Evolutionary conservation across 2,888 invertebrate species (phyloP).

Genomic region (Sabatieria punctata): DNA sequence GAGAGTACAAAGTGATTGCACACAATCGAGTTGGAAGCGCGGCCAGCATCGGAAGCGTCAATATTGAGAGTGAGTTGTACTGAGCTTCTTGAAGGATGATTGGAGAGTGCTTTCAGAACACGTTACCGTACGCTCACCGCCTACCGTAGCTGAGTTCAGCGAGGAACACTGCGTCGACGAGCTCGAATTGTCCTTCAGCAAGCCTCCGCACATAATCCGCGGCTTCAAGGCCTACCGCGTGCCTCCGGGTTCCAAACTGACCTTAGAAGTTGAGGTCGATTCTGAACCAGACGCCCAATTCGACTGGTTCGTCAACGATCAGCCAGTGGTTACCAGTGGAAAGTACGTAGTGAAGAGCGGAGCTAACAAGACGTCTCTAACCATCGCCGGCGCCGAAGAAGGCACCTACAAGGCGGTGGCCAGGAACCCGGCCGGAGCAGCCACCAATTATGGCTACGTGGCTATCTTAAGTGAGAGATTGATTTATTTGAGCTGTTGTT

Average conservation of each 20-base stretch:
- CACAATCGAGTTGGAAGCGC: slow-evolving; percentile 87
- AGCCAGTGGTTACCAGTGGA: background rate
- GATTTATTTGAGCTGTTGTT: too few species aligned
- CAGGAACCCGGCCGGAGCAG: slow-evolving; percentile 69
- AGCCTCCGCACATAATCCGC: too few species aligned
- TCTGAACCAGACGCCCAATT: slow-evolving; percentile 20
- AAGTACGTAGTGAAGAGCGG: background rate
- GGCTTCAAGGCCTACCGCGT: too few species aligned
- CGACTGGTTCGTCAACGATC: slow-evolving; percentile 26
- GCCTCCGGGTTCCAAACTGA: background rate
- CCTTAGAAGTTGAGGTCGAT: slow-evolving; percentile 8
- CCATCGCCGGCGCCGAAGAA: slow-evolving; percentile 16
- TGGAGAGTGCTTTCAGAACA: too few species aligned
- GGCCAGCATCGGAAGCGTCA: slow-evolving; percentile 89
- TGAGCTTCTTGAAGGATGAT: too few species aligned
- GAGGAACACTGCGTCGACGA: too few species aligned
- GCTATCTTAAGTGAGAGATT: too few species aligned
- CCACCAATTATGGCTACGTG: slow-evolving; percentile 33
- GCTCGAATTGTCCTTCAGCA: too few species aligned
- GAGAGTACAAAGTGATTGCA: slow-evolving; percentile 71
- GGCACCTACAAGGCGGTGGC: slow-evolving; percentile 71
- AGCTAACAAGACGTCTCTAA: background rate
- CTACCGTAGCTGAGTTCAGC: too few species aligned
- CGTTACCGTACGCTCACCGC: too few species aligned
- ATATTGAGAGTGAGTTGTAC: slow-evolving; percentile 63